These are phyloP conservation scores for Diuraphis noxia DNA, from an alignment of 1,140 invertebrate species.

Conservation along the genomic window DNA sequence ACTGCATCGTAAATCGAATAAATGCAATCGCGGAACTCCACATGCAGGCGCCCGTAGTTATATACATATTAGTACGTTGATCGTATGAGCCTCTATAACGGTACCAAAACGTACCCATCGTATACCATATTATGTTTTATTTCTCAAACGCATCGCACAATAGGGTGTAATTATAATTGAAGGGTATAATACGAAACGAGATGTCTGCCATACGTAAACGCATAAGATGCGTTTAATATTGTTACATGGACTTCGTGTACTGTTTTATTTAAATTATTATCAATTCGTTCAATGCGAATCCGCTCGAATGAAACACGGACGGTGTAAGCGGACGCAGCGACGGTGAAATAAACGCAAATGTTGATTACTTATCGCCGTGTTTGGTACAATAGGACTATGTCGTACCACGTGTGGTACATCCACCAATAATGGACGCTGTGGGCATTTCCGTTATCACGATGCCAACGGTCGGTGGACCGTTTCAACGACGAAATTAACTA, in stretches of 20 bases:
- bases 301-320: not conserved
- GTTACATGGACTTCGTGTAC: not conserved
- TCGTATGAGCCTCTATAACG: not conserved
- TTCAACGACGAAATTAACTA: slow-evolving; percentile 1
- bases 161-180: not conserved
- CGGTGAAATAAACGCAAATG: not conserved
- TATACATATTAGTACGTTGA: not conserved
- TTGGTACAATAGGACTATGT: not conserved
- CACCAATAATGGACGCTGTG: not conserved
- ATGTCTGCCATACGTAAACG: not conserved
- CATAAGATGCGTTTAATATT: not conserved
- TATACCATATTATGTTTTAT: not conserved
- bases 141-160: not conserved
- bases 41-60: not conserved
- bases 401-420: not conserved
- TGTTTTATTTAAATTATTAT: not conserved
- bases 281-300: not conserved
- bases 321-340: not conserved
- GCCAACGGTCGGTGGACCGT: not conserved
- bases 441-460: slow-evolving; percentile 12
- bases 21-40: not conserved
- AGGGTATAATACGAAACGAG: not conserved
- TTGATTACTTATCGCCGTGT: not conserved
- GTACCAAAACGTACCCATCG: not conserved
- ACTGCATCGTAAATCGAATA: not conserved